Evolutionary conservation across 2,888 invertebrate species (phyloP).

Genomic region (Syritta pipiens): DNA sequence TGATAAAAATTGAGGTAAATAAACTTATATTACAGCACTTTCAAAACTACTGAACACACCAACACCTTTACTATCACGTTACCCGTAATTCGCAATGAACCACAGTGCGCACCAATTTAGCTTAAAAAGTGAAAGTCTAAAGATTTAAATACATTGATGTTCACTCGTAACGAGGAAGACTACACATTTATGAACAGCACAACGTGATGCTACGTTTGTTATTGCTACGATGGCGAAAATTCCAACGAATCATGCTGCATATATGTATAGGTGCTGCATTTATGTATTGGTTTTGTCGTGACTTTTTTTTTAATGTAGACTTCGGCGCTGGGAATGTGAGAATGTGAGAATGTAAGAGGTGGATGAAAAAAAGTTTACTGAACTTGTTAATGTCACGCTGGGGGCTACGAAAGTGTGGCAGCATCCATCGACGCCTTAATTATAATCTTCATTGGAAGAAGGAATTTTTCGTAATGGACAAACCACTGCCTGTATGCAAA

Average conservation of each 20-base stretch:
- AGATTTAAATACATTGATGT: conserved; percentile 42
- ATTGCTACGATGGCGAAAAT: neutral
- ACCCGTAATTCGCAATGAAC: conserved; percentile 63
- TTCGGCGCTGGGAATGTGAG: no score
- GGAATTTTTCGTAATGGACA: no score
- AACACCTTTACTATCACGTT: conserved; percentile 2
- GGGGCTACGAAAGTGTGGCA: conserved; percentile 53
- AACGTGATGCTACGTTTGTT: neutral
- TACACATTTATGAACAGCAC: neutral
- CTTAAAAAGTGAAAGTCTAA: conserved; percentile 66
- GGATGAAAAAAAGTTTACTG: conserved; percentile 58
- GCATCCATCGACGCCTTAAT: conserved; percentile 59
- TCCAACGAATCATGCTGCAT: no score
- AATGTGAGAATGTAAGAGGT: conserved; percentile 8
- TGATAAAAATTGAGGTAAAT: no score
- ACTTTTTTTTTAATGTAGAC: no score
- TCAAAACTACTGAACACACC: conserved; percentile 1
- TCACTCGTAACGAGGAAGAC: neutral
- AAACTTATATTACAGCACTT: conserved; percentile 17
- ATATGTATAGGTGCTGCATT: no score
- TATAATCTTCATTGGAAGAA: conserved; percentile 52
- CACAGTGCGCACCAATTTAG: conserved; percentile 60
- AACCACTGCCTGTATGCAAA: no score
- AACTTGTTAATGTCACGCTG: conserved; percentile 62
- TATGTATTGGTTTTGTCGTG: no score